Conservation (phyloP, 2,888 invertebrate genomes). For the Acleris cristana region DNA sequence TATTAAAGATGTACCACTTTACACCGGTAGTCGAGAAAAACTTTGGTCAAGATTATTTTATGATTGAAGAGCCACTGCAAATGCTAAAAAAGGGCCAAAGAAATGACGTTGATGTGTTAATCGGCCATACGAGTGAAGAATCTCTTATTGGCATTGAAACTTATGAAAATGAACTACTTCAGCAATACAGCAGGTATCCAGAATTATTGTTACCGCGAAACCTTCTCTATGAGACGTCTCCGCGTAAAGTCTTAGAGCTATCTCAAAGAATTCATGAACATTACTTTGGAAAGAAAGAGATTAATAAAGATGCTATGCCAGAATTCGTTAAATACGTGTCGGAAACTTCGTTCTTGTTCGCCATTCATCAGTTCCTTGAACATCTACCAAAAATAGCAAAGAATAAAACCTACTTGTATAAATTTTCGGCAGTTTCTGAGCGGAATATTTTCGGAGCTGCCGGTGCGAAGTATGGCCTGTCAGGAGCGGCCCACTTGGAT, state of each 20-base stretch:
- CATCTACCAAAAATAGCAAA: constrained; percentile 42
- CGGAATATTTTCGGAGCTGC: constrained; percentile 53
- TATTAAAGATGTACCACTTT: constrained; percentile 42
- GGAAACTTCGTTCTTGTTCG: constrained; percentile 46
- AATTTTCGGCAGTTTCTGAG: constrained; percentile 56
- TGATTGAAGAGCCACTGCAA: constrained; percentile 45
- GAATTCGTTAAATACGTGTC: constrained; percentile 49
- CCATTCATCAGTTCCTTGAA: constrained; percentile 46
- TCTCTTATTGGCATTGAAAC: constrained; percentile 56
- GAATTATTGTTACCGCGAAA: constrained; percentile 57
- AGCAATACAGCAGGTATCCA: constrained; percentile 47
- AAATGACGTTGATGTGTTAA: constrained; percentile 85
- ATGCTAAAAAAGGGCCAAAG: constrained; percentile 69
- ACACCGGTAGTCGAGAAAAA: constrained; percentile 51
- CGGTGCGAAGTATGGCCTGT: constrained; percentile 52
- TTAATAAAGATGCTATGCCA: constrained; percentile 46
- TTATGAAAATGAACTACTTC: constrained; percentile 39
- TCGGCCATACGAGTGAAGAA: constrained; percentile 88
- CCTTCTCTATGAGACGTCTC: constrained; percentile 47
- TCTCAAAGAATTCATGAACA: constrained; percentile 52
- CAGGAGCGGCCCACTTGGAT: constrained; percentile 61
- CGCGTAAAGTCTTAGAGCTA: constrained; percentile 48
- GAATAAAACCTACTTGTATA: constrained; percentile 51
- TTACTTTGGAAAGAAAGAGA: constrained; percentile 53
- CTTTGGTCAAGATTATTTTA: constrained; percentile 46